Base-by-base conservation (phyloP, 35 echinoderm and acorn worm genomes). In the Diadema setosum region DNA sequence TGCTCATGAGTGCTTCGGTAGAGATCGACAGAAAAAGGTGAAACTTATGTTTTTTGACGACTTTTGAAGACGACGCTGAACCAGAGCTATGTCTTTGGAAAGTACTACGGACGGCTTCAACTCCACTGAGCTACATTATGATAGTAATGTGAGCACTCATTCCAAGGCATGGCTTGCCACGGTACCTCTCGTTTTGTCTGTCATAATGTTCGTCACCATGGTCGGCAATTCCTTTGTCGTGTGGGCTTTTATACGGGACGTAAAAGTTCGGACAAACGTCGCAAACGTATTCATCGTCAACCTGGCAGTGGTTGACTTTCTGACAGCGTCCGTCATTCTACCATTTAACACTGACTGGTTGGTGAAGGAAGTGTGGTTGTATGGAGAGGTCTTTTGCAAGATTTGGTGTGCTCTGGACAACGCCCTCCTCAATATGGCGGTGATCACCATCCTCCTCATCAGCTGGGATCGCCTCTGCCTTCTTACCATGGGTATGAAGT, bases 231-330 rank as follows among this genome's bases (percentile, higher is more conserved):
- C 18, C 4, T 26, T 89, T 31, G 70, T 76, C 9, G 41, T 89
- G 26, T 14, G 40, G 1, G 74, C 70, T 60, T 89, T 43, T 39
- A 31, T 60, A 12, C 63, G 42, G 26, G 87, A 89, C 23, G 5
- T 21, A 36, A 52, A 57, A 9, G 52, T 89, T 42, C 44, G 87
- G 45, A 1, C 26, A 7, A 81, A 37, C 26, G 49, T 60, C 16
- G 87, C 50, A 16, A 89, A 89, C 24, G 39, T 75, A 35, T 61
- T 89, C 58, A 82, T 89, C 24, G 3, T 89, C 5, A 89, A 81
- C 39, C 49, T 89, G 2, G 63, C 87, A 45, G 31, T 89, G 5
- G 59, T 75, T 8, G 87, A 89, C 23, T 46, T 89, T 4, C 11
- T 89, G 5, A 75, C 82, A 2, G 87, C 73, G 11, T 7, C 48